phyloP scores from a whole-genome alignment of 2,888 invertebrate genomes.

The Aelia acuminata region DNA sequence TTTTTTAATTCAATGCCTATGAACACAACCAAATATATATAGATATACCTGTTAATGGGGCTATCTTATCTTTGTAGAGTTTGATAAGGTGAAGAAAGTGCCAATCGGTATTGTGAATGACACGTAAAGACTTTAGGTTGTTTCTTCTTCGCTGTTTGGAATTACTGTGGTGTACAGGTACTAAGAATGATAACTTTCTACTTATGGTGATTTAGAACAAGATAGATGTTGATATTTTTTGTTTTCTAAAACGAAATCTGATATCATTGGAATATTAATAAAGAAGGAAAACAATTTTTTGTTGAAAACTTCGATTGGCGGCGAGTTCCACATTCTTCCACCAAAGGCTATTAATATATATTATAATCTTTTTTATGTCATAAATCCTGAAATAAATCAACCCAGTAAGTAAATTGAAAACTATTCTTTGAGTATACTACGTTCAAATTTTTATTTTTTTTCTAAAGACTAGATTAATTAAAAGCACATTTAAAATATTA shows the following conservation, averaged over 20 bases:
- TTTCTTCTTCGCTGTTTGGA: conserved; percentile 56
- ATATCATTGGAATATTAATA: too few species aligned
- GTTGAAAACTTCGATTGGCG: too few species aligned
- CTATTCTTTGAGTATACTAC: too few species aligned
- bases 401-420: not conserved
- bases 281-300: too few species aligned
- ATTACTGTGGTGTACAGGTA: conserved; percentile 55
- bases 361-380: not conserved
- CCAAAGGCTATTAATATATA: too few species aligned
- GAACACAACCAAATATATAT: not conserved
- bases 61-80: conserved; percentile 48
- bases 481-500: too few species aligned
- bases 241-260: too few species aligned
- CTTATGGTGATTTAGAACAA: not conserved
- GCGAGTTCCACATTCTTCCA: too few species aligned
- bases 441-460: too few species aligned
- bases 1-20: not conserved
- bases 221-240: too few species aligned
- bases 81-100: conserved; percentile 51
- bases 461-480: too few species aligned
- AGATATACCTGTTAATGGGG: conserved; percentile 21
- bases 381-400: not conserved
- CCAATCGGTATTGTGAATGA: conserved; percentile 54
- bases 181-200: not conserved
- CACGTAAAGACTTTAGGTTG: conserved; percentile 54